Evolutionary conservation across 2,888 invertebrate species (phyloP).

Genomic region (Melieria crassipennis): DNA sequence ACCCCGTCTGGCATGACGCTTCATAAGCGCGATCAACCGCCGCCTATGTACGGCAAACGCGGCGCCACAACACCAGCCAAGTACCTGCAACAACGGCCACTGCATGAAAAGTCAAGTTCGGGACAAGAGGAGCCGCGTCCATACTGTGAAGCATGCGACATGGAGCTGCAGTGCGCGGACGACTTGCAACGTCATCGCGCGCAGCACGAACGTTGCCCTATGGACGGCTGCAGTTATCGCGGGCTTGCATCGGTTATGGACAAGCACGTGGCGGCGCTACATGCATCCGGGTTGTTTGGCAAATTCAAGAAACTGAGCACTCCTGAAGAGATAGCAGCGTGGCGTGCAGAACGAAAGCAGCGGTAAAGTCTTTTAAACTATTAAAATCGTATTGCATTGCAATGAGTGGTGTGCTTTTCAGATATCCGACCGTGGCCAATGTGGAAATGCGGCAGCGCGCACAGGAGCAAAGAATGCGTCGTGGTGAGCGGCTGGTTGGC

Average conservation of each 20-base stretch:
- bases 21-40: constrained; percentile 60
- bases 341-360: constrained; percentile 83
- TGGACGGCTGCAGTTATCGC: constrained; percentile 74
- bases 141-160: constrained; percentile 85
- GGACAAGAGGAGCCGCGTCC: constrained; percentile 49
- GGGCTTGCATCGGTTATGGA: constrained; percentile 70
- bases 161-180: constrained; percentile 72
- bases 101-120: too few relatives aligned
- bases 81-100: constrained; percentile 42
- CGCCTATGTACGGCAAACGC: constrained; percentile 64
- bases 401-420: constrained; percentile 22
- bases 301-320: constrained; percentile 79
- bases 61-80: constrained; percentile 62
- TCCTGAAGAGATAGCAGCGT: constrained; percentile 84
- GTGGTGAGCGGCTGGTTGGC: constrained; percentile 78
- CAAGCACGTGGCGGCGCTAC: constrained; percentile 84
- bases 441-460: constrained; percentile 73
- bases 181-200: constrained; percentile 74
- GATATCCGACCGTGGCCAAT: constrained; percentile 78
- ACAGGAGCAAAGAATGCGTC: constrained; percentile 73
- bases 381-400: too few relatives aligned
- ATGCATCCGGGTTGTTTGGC: constrained; percentile 83
- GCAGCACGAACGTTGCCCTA: constrained; percentile 82
- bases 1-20: constrained; percentile 63
- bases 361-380: constrained; percentile 56